A percentile compares a stretch with the other conserved stretches of the same genome.
Evolutionary conservation across 2,113 vertebrate species (phyloP).

Genomic region (Peromyscus maniculatus): DNA sequence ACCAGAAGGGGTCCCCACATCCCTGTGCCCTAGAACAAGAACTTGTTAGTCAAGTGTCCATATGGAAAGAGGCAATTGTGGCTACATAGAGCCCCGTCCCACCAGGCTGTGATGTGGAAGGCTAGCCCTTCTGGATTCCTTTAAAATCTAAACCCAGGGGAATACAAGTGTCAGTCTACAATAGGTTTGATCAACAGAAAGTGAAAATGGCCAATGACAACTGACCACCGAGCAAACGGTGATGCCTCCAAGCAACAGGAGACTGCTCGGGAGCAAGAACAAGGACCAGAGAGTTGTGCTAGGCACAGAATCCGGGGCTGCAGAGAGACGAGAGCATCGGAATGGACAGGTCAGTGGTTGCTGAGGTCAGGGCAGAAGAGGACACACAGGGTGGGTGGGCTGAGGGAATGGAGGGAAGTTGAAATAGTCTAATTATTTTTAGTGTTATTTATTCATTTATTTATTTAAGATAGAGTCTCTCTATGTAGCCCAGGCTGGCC

Average conservation of each 20-base stretch:
- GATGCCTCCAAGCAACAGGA: background rate
- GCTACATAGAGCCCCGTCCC: fast-evolving
- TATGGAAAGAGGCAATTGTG: fast-evolving
- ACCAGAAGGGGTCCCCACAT: fast-evolving
- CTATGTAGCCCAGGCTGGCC: background rate
- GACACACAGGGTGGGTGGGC: fast-evolving
- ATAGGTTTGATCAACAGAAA: fast-evolving
- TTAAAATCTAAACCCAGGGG: background rate
- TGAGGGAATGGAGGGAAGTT: background rate
- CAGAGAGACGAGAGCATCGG: background rate
- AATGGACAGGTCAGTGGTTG: fast-evolving
- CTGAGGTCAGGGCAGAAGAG: background rate
- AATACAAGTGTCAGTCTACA: fast-evolving
- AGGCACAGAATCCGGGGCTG: fast-evolving
- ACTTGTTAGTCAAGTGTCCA: background rate
- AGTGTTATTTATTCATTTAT: background rate
- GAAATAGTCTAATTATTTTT: fast-evolving
- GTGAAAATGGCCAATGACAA: background rate
- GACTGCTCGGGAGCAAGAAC: fast-evolving
- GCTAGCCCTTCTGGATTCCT: background rate
- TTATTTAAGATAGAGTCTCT: background rate
- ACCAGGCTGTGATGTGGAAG: too few relatives aligned
- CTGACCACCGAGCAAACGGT: fast-evolving
- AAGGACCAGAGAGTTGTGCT: fast-evolving
- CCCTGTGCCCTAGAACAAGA: background rate